A percentile compares a stretch with the other conserved stretches of the same genome.
Evolutionary conservation across 2,888 invertebrate genomes (phyloP).

Genomic region (Drosophila colorata): DNA sequence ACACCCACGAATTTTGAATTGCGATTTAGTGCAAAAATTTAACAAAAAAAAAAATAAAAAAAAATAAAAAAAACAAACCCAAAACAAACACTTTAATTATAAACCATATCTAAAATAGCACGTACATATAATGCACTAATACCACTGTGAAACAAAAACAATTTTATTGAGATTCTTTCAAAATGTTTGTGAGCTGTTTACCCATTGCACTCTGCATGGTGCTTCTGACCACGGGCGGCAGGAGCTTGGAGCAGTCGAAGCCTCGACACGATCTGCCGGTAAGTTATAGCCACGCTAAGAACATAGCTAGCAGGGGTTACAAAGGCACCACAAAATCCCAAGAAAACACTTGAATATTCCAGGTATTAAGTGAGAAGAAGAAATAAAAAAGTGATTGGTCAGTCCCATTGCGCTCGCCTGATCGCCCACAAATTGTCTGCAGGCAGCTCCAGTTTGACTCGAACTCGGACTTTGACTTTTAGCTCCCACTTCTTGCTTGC

Average conservation of each 20-base stretch:
- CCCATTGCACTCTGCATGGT: constrained; percentile 50
- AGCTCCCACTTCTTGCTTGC: background rate
- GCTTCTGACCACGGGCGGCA: constrained; percentile 47
- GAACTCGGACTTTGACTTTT: constrained; percentile 41
- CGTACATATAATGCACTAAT: constrained; percentile 33
- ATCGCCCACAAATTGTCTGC: constrained; percentile 77
- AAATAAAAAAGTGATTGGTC: constrained; percentile 38
- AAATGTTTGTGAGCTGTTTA: constrained; percentile 65
- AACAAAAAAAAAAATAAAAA: too few relatives aligned
- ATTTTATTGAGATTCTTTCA: constrained; percentile 21
- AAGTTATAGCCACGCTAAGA: constrained; percentile 40
- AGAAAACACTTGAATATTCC: constrained; percentile 84
- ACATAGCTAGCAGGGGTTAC: too few relatives aligned
- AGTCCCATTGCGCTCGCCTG: constrained; percentile 24
- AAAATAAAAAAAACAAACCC: too few relatives aligned
- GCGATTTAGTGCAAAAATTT: constrained; percentile 55
- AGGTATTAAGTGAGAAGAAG: constrained; percentile 68
- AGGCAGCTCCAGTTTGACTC: constrained; percentile 18
- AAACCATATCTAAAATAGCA: background rate
- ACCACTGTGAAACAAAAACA: constrained; percentile 10
- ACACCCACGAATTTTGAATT: constrained; percentile 44
- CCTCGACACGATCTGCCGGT: constrained; percentile 70
- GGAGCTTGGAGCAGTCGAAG: constrained; percentile 29
- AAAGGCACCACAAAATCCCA: constrained; percentile 66
- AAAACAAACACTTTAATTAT: constrained; percentile 13